These are phyloP conservation scores for Alloplasta piceator DNA, from an alignment of 2,888 invertebrate genomes.

Conservation along the genomic window DNA sequence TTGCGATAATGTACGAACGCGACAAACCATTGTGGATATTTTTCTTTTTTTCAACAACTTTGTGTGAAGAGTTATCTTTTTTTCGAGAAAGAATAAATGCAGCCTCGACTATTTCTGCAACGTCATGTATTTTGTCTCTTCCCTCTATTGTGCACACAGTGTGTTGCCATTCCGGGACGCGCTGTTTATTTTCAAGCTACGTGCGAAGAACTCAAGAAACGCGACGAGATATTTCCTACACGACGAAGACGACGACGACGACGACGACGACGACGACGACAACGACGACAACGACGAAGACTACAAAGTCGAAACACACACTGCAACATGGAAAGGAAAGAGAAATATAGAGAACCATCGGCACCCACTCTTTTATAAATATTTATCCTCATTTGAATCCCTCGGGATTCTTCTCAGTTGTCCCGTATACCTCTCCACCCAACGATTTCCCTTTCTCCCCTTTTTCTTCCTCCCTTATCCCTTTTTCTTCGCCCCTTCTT, in stretches of 20 bases:
- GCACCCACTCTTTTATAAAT: constrained; percentile 79
- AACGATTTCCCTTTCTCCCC: constrained; percentile 34
- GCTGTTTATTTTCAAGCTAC: constrained; percentile 60
- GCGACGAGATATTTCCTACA: constrained; percentile 50
- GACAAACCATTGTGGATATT: too few species aligned
- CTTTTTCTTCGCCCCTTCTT: constrained; percentile 29
- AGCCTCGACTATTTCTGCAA: constrained; percentile 51
- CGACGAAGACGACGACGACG: too few species aligned
- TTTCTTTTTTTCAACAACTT: too few species aligned
- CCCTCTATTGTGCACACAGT: constrained; percentile 6
- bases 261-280: too few species aligned
- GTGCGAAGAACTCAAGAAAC: constrained; percentile 54
- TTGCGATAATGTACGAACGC: too few species aligned
- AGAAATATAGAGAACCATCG: constrained; percentile 63
- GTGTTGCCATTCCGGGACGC: constrained; percentile 41
- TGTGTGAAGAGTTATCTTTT: too few species aligned
- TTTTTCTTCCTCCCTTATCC: constrained; percentile 13
- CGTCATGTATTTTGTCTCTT: constrained; percentile 18
- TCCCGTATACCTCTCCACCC: constrained; percentile 43
- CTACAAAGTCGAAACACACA: constrained; percentile 40
- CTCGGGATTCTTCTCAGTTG: constrained; percentile 67
- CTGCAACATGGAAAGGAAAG: constrained; percentile 14
- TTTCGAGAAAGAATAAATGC: too few species aligned
- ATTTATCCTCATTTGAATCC: constrained; percentile 82
- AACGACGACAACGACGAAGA: constrained; percentile 4